These are phyloP conservation scores for Alectura lathami DNA, from an alignment of 2,113 vertebrate species.

Conservation along the genomic window DNA sequence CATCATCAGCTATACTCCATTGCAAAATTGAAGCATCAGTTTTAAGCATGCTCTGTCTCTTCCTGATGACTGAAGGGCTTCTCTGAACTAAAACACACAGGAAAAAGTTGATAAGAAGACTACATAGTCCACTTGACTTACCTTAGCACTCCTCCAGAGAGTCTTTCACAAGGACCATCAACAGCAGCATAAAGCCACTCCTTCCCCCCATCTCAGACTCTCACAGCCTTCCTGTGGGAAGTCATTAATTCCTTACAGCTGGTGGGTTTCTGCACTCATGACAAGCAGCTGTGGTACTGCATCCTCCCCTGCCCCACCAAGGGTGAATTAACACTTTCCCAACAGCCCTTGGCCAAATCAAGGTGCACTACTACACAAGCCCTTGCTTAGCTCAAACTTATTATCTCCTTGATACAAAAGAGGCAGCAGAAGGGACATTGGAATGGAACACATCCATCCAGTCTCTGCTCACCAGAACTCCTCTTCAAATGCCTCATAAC, in stretches of 20 bases:
- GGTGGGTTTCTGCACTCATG: neutral
- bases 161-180: neutral
- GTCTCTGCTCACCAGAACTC: neutral
- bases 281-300: neutral
- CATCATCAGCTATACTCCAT: neutral
- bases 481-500: neutral
- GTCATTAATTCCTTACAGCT: neutral
- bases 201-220: neutral
- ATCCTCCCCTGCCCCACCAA: neutral
- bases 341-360: neutral
- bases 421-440: neutral
- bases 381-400: rapidly evolving
- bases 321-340: neutral
- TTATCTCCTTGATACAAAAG: neutral
- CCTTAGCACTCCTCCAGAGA: neutral
- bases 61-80: neutral
- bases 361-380: neutral
- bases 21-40: neutral
- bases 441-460: neutral
- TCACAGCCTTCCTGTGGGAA: neutral
- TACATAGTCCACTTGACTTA: neutral
- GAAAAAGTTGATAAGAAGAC: neutral
- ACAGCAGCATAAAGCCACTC: neutral
- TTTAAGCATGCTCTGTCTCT: neutral
- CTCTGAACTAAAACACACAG: neutral